Evolutionary conservation across 2,888 invertebrate species (phyloP).

Genomic region (Stegana nigrithorax): DNA sequence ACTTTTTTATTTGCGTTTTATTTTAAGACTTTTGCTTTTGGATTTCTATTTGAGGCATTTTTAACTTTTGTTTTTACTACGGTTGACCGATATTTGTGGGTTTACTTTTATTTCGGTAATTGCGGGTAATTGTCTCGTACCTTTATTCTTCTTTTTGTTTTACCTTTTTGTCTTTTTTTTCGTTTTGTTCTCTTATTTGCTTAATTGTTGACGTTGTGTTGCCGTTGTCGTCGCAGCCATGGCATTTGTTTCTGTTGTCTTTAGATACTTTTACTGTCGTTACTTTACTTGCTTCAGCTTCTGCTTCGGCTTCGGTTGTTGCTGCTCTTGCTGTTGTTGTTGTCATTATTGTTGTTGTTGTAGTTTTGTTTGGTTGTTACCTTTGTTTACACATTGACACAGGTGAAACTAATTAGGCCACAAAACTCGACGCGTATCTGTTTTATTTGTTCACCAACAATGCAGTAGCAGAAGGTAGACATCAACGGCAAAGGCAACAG

Average conservation of each 20-base stretch:
- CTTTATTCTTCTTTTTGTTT: not conserved
- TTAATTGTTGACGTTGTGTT: not conserved
- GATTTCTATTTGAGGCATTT: slow-evolving; percentile 23
- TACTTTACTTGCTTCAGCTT: not conserved
- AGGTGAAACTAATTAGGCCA: slow-evolving; percentile 60
- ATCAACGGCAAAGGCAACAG: not conserved
- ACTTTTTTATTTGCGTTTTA: no score
- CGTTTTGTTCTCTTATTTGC: not conserved
- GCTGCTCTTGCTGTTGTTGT: no score
- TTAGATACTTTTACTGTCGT: slow-evolving; percentile 6
- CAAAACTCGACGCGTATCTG: slow-evolving; percentile 60
- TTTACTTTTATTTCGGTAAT: slow-evolving; percentile 26
- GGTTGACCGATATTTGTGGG: slow-evolving; percentile 20
- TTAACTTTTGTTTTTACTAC: not conserved
- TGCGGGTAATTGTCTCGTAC: slow-evolving; percentile 12
- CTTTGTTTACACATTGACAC: slow-evolving; percentile 58
- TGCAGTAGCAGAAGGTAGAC: slow-evolving; percentile 2
- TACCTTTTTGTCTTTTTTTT: not conserved
- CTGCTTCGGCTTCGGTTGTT: no score
- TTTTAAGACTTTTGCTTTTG: slow-evolving; percentile 25
- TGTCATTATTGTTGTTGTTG: not conserved
- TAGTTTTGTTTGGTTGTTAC: slow-evolving; percentile 10
- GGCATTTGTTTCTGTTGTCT: not conserved
- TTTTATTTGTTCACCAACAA: slow-evolving; percentile 58
- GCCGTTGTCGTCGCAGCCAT: not conserved